These are phyloP conservation scores for Margarornis squamiger DNA, from an alignment of 2,797 vertebrate genomes.

Conservation along the genomic window DNA sequence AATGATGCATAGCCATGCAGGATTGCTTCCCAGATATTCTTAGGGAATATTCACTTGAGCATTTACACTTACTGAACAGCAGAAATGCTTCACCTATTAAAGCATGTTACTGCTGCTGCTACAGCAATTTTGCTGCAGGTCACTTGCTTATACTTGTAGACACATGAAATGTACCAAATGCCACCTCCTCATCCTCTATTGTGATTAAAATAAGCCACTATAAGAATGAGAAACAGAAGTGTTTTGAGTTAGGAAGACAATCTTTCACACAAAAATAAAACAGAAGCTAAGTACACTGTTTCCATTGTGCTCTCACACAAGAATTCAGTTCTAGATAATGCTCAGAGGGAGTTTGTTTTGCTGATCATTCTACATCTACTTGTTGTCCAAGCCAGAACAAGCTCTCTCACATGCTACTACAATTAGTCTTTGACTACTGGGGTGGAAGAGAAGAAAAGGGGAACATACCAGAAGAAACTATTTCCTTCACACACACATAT, in stretches of 20 bases:
- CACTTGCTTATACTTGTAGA: not conserved
- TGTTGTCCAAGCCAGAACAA: not conserved
- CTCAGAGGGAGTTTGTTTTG: constrained; percentile 4
- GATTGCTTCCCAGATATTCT: not conserved
- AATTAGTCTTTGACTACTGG: not conserved
- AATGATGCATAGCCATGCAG: not conserved
- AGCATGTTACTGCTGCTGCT: not conserved
- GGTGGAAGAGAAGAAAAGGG: not conserved
- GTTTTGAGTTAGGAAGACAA: not conserved
- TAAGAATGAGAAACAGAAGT: not conserved
- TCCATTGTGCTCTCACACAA: not conserved
- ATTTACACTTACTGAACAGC: not conserved
- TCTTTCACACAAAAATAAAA: not conserved
- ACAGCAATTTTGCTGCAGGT: not conserved
- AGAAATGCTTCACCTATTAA: not conserved
- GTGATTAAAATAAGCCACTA: not conserved
- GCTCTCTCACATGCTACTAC: not conserved
- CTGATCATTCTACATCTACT: not conserved
- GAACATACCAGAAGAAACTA: not conserved
- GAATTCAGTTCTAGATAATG: not conserved
- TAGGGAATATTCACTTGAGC: not conserved
- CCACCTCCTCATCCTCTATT: not conserved
- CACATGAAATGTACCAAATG: not conserved
- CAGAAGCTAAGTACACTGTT: not conserved
- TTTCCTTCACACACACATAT: rapidly evolving